A percentile compares a stretch with the other conserved stretches of the same genome.
Evolutionary conservation across 2,888 invertebrate species (phyloP).

Genomic region (Eilema caniola): DNA sequence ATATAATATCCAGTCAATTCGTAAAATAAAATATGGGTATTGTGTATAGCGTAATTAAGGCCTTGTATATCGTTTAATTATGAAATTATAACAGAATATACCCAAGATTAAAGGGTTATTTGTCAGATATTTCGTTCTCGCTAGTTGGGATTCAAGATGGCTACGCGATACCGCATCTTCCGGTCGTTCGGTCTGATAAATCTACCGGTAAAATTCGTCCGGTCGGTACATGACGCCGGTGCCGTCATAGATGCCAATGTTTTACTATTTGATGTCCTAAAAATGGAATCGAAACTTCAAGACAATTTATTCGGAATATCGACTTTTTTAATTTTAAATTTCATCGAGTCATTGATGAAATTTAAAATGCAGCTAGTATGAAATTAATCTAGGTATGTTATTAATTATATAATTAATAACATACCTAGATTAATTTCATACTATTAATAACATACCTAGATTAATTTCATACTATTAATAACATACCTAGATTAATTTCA

Average conservation of each 20-base stretch:
- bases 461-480: too few species aligned
- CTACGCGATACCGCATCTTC: conserved; percentile 4
- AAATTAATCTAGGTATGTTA: too few species aligned
- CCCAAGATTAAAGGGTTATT: not conserved
- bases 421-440: too few species aligned
- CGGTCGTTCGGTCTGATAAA: conserved; percentile 2
- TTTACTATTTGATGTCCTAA: not conserved
- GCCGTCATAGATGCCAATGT: not conserved
- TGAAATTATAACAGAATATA: not conserved
- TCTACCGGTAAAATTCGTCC: not conserved
- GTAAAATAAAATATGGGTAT: not conserved
- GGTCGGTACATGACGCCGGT: not conserved
- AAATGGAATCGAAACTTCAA: not conserved
- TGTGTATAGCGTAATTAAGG: not conserved
- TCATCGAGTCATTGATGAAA: too few species aligned
- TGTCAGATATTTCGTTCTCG: conserved; percentile 2
- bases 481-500: too few species aligned
- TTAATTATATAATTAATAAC: too few species aligned
- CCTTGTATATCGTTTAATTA: not conserved
- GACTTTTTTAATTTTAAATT: not conserved
- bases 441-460: too few species aligned
- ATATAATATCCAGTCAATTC: not conserved
- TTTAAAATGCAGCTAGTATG: too few species aligned
- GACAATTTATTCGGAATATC: not conserved
- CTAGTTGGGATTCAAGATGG: not conserved